Conservation (phyloP, 2,797 vertebrate species). For the Myioborus miniatus region DNA sequence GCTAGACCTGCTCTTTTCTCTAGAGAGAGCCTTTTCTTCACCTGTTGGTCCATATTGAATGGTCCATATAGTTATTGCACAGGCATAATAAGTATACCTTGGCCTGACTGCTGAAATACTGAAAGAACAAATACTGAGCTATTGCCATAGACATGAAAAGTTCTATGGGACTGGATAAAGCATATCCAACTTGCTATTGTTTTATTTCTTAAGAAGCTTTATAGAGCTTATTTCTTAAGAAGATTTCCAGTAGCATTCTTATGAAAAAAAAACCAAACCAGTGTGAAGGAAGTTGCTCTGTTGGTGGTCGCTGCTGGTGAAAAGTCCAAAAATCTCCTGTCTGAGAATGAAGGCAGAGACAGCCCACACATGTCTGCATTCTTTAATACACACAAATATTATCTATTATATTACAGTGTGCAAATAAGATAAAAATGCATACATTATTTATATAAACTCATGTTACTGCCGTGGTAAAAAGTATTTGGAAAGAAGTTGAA, state of each 20-base stretch:
- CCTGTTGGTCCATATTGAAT: neutral
- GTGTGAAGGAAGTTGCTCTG: neutral
- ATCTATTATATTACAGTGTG: slow-evolving; percentile 3
- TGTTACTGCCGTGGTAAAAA: neutral
- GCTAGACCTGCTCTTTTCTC: neutral
- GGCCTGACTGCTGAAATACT: neutral
- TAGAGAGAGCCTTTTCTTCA: neutral
- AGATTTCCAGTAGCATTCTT: slow-evolving; percentile 21
- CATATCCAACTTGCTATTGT: neutral
- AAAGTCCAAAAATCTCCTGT: neutral
- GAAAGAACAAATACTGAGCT: neutral
- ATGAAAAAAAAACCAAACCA: accelerated
- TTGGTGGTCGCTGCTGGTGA: slow-evolving; percentile 14
- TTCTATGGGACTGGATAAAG: neutral
- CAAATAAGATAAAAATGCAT: slow-evolving; percentile 27
- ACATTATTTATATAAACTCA: slow-evolving; percentile 43
- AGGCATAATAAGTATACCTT: neutral
- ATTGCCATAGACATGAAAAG: neutral
- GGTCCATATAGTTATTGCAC: neutral
- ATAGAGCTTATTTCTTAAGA: slow-evolving; percentile 17
- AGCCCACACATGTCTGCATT: neutral
- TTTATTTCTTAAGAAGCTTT: slow-evolving; percentile 36
- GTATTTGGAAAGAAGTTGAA: slow-evolving; percentile 32
- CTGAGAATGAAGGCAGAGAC: neutral
- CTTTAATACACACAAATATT: neutral